Conservation (phyloP, 1,140 invertebrate species). For the Centruroides sculpturatus region DNA sequence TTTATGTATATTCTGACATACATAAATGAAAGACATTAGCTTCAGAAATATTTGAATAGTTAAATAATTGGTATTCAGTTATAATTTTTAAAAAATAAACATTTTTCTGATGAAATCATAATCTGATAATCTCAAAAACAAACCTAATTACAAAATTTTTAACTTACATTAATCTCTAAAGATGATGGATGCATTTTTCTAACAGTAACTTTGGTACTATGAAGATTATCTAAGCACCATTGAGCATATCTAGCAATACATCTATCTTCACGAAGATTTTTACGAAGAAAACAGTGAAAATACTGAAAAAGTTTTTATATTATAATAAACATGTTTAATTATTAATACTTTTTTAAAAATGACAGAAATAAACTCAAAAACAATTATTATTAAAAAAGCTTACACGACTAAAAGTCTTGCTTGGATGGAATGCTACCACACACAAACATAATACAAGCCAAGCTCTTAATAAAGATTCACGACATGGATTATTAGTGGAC, state of each 20-base stretch:
- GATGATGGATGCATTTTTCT: slow-evolving; percentile 65
- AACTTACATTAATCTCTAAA: slow-evolving; percentile 73
- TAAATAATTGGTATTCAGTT: too few relatives aligned
- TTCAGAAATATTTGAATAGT: too few relatives aligned
- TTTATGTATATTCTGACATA: too few relatives aligned
- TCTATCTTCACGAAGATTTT: slow-evolving; percentile 47
- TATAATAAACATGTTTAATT: not conserved
- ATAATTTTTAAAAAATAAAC: too few relatives aligned
- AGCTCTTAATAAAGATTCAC: slow-evolving; percentile 51
- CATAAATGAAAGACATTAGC: too few relatives aligned
- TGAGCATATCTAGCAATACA: slow-evolving; percentile 65
- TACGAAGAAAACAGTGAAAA: slow-evolving; percentile 60
- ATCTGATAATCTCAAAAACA: too few relatives aligned
- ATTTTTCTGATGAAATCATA: too few relatives aligned
- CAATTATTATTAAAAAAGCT: not conserved
- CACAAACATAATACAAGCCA: slow-evolving; percentile 80
- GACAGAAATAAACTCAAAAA: not conserved
- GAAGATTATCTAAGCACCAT: slow-evolving; percentile 85
- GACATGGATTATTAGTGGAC: slow-evolving; percentile 65
- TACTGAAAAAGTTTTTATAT: slow-evolving; percentile 34
- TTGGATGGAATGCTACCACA: slow-evolving; percentile 81
- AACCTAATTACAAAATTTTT: not conserved
- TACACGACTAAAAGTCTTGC: slow-evolving; percentile 65
- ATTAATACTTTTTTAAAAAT: not conserved
- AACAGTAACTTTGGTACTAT: slow-evolving; percentile 64